Conservation (phyloP, 1,140 invertebrate genomes). For the Harlomillsia oculata region DNA sequence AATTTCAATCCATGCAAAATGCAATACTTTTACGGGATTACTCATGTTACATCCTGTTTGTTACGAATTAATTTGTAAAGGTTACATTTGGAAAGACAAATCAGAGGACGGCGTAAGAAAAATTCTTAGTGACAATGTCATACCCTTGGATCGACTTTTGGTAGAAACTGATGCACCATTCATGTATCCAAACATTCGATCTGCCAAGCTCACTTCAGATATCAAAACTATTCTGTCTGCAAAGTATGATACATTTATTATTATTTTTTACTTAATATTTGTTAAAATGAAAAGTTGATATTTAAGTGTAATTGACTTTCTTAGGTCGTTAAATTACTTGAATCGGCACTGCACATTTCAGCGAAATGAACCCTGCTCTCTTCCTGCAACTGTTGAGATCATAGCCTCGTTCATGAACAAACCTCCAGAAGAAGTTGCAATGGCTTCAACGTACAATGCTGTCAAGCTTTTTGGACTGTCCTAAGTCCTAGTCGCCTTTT, state of each 20-base stretch:
- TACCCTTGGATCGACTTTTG: conserved; percentile 72
- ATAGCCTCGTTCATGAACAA: conserved; percentile 80
- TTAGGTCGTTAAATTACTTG: conserved; percentile 50
- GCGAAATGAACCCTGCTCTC: conserved; percentile 86
- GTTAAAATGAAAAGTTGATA: background rate
- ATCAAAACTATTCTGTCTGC: conserved; percentile 79
- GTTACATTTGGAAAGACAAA: conserved; percentile 88
- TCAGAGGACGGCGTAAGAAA: conserved; percentile 78
- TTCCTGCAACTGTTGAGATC: conserved; percentile 87
- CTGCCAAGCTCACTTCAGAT: conserved; percentile 75
- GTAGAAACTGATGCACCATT: conserved; percentile 90
- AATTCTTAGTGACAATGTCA: conserved; percentile 63
- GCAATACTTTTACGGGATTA: conserved; percentile 9
- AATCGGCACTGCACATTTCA: conserved; percentile 85
- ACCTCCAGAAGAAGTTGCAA: conserved; percentile 77
- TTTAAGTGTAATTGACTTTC: background rate
- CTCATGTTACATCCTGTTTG: conserved; percentile 18
- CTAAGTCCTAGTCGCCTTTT: conserved; percentile 11
- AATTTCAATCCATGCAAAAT: conserved; percentile 3
- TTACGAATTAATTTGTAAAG: conserved; percentile 50
- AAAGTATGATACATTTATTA: conserved; percentile 45
- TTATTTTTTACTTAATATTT: background rate
- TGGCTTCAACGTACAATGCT: conserved; percentile 86
- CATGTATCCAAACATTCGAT: conserved; percentile 90
- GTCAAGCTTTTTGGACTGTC: conserved; percentile 77